A percentile compares a stretch with the other conserved stretches of the same genome.
Conservation (phyloP, 2,113 vertebrate species). For the Jacana jacana region DNA sequence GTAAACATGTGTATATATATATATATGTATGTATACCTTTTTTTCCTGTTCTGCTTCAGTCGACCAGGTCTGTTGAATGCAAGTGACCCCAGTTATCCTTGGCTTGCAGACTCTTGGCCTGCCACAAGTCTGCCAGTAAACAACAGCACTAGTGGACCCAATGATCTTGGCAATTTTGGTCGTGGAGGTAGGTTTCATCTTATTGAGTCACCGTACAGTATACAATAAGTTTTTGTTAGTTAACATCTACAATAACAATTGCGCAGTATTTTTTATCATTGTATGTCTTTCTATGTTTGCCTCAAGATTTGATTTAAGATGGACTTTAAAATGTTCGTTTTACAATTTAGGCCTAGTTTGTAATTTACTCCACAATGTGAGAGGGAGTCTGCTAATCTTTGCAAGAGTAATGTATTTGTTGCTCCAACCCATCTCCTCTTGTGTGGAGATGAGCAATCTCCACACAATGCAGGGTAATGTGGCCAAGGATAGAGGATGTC, state of each 20-base stretch:
- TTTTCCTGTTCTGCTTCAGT: conserved; percentile 72
- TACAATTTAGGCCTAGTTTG: background rate
- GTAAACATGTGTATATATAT: background rate
- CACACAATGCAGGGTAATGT: background rate
- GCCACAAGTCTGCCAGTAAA: conserved; percentile 95
- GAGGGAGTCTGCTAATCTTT: background rate
- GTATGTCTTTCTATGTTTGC: background rate
- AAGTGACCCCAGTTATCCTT: conserved; percentile 91
- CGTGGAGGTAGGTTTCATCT: conserved; percentile 84
- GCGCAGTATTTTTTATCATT: background rate
- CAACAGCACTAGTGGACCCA: conserved; percentile 89
- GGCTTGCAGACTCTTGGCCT: conserved; percentile 99
- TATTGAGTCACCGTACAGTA: rapidly evolving
- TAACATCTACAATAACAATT: background rate
- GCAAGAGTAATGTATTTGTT: background rate
- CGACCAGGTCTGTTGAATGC: conserved; percentile 93
- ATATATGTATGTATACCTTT: background rate
- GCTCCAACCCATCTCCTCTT: background rate
- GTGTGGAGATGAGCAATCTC: background rate
- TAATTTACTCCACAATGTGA: background rate
- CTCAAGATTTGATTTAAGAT: background rate
- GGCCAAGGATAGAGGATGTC: background rate
- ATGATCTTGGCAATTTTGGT: conserved; percentile 91
- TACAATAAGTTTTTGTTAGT: background rate
- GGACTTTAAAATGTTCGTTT: background rate